phyloP scores from a whole-genome alignment of 2,888 invertebrate genomes.

The Fissipunctia ypsillon region DNA sequence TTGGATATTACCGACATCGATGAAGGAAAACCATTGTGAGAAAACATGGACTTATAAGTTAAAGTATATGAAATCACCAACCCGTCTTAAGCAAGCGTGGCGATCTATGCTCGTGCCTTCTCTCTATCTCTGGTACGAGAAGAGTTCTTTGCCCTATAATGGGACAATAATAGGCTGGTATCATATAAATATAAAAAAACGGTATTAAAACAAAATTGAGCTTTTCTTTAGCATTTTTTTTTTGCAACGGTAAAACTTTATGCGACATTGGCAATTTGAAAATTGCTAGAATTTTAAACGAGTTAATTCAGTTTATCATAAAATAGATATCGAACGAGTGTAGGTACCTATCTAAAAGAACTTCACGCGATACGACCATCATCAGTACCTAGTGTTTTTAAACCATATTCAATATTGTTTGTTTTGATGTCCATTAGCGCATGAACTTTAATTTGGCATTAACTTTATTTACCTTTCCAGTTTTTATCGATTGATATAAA shows the following conservation, averaged over 20 bases:
- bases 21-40: not conserved
- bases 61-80: not conserved
- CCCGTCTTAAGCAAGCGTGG: not conserved
- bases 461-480: slow-evolving; percentile 30
- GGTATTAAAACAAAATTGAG: not conserved
- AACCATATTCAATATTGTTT: slow-evolving; percentile 34
- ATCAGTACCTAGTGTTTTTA: slow-evolving; percentile 27
- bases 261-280: not conserved
- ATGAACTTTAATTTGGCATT: slow-evolving; percentile 41
- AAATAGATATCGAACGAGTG: slow-evolving; percentile 19
- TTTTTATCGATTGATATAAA: slow-evolving; percentile 9
- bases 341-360: slow-evolving; percentile 27
- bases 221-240: not conserved
- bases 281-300: slow-evolving; percentile 19
- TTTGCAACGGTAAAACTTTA: not conserved
- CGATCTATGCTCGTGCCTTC: not conserved
- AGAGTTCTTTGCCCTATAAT: not conserved
- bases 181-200: too few species aligned
- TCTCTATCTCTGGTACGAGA: not conserved
- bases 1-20: too few species aligned
- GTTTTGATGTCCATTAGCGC: slow-evolving; percentile 42
- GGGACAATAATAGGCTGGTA: too few species aligned
- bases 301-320: slow-evolving; percentile 17
- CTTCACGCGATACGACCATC: slow-evolving; percentile 56
- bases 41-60: not conserved